Conservation (phyloP, 2,797 vertebrate species). For the Varecia variegata region DNA sequence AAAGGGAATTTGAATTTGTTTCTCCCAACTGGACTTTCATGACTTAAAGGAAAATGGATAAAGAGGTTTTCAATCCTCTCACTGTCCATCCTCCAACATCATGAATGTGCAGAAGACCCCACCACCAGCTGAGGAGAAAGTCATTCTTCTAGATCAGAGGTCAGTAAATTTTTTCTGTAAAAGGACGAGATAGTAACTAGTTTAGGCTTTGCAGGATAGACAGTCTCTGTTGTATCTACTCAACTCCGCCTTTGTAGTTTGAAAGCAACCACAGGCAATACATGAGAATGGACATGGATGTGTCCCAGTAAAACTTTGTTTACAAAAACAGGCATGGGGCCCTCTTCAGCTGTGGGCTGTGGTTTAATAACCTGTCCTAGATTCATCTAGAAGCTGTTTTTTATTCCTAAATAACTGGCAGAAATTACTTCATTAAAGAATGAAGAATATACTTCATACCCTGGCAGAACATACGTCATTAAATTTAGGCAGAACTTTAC, state of each 20-base stretch:
- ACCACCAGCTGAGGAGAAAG: not conserved
- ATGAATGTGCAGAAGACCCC: not conserved
- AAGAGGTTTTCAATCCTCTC: not conserved
- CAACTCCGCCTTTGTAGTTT: not conserved
- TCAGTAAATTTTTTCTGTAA: not conserved
- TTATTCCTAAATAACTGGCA: not conserved
- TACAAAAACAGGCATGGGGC: not conserved
- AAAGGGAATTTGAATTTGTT: not conserved
- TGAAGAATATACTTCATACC: not conserved
- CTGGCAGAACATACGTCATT: not conserved
- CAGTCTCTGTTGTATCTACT: not conserved
- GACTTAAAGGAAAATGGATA: not conserved
- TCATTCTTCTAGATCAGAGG: not conserved
- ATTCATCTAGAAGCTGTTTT: not conserved
- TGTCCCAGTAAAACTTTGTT: not conserved
- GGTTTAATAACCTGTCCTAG: not conserved
- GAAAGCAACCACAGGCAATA: not conserved
- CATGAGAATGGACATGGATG: accelerated
- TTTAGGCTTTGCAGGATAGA: not conserved
- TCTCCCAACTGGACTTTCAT: not conserved
- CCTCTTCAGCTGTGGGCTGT: not conserved
- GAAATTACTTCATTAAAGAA: not conserved
- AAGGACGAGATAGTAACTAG: not conserved
- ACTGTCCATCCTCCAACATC: no score
- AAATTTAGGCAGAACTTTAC: not conserved